Base-by-base conservation (phyloP, 2,113 vertebrate genomes). In the Mesitornis unicolor region DNA sequence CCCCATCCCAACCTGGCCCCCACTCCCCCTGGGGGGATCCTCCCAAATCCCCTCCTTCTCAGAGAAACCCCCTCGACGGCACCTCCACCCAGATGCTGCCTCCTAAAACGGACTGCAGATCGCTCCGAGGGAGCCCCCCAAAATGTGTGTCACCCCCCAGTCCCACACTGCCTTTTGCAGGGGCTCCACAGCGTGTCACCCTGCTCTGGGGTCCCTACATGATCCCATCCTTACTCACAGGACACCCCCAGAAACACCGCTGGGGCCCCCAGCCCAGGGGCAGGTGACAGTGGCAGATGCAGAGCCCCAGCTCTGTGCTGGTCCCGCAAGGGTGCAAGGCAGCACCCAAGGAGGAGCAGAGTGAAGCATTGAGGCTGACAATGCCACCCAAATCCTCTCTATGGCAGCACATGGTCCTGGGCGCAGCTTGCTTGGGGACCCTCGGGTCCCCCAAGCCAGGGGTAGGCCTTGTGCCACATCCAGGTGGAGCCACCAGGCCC, bases 381-480 rank as follows among this genome's bases (percentile, higher is more conserved):
- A 17, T 11, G 0, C 35, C 76, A 6, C 2, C 57, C 9, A 0
- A 43, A 51, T 13, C 53, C 31, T 21, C 2, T 11, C 53, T 18
- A 1, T 0, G 12, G 57, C 33, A 43, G 10, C 2, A 4, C 21
- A 5, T 1, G 0, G 25, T n/a, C 40, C 11, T 4, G 54, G 60
- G 36, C 8, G 20, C 50, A 21, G 35, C 16, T 11, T 0, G 0
- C 5, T 6, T 6, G 47, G 53, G 36, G 33, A 50, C 43, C 22
- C 26, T 24, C 3, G 0, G 2, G 8, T 16, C 16, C 24, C 26
- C 60, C 6, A 6, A 56, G 24, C 33, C 40, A 2, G 47, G 15
- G 20, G 6, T 7, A 11, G 10, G 0, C 9, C 33, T 20, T 33
- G 17, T 18, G 20, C 11, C 25, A 38, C 59, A 36, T 9, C 28